Conservation (phyloP, 2,113 vertebrate species). For the Rhizomys pruinosus region DNA sequence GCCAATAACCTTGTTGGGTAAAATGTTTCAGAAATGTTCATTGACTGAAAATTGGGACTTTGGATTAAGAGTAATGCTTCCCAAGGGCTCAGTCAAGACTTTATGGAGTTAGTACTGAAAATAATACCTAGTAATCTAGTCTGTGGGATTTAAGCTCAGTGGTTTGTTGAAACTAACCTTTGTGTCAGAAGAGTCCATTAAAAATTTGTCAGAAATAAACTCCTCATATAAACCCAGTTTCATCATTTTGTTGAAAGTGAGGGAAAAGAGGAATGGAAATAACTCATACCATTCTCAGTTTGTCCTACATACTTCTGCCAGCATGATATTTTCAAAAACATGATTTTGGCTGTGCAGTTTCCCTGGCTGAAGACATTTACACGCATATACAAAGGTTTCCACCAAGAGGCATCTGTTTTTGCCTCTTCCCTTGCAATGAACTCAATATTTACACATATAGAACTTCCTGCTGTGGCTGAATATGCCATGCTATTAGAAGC, state of each 20-base stretch:
- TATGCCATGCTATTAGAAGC: neutral
- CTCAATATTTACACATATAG: neutral
- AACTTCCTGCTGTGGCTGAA: constrained; percentile 4
- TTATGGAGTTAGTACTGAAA: neutral
- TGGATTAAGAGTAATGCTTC: neutral
- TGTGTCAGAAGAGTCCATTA: neutral
- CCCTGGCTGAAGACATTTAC: neutral
- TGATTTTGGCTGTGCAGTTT: neutral
- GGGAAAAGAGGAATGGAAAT: neutral
- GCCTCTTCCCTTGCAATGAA: neutral
- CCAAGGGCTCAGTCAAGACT: neutral
- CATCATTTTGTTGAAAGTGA: constrained; percentile 1
- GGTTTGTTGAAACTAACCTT: neutral
- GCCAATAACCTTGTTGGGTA: neutral
- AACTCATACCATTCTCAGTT: neutral
- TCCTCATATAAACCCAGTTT: neutral
- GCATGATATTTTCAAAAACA: constrained; percentile 27
- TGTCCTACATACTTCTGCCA: neutral
- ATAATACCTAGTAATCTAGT: neutral
- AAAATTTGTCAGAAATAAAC: neutral
- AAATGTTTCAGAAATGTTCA: neutral
- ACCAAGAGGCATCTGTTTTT: neutral
- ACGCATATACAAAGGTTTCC: neutral
- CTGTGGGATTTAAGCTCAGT: neutral
- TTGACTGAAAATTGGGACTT: neutral